Conservation (phyloP, 2,888 invertebrate species). For the Zaprionus obscuricornis region DNA sequence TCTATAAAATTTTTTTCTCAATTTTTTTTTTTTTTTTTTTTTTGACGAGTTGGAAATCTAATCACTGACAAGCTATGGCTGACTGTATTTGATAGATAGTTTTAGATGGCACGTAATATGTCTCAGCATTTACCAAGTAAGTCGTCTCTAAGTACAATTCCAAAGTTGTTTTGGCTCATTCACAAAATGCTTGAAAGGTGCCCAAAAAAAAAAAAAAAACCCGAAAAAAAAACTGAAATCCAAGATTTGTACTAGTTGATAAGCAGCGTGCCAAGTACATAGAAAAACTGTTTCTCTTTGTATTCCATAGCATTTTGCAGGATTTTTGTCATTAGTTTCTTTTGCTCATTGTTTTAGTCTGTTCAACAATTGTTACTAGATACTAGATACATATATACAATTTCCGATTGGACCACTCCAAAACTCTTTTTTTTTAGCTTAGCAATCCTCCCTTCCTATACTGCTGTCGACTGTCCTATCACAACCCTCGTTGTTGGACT, state of each 20-base stretch:
- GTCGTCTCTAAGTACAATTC: no score
- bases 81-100: conserved; percentile 76
- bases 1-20: conserved; percentile 31
- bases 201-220: no score
- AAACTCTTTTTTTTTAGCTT: conserved; percentile 8
- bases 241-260: conserved; percentile 50
- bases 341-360: conserved; percentile 37
- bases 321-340: conserved; percentile 7
- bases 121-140: conserved; percentile 2
- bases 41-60: conserved; percentile 64
- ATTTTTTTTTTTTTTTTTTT: background rate
- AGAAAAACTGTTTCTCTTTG: no score
- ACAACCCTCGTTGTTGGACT: conserved; percentile 12
- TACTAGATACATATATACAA: conserved; percentile 10
- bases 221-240: no score
- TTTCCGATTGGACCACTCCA: conserved; percentile 30
- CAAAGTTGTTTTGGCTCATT: conserved; percentile 27
- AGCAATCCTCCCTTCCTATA: conserved; percentile 18
- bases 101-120: conserved; percentile 60
- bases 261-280: conserved; percentile 51
- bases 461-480: conserved; percentile 31
- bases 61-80: conserved; percentile 70
- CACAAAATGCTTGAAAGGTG: conserved; percentile 31
- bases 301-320: no score
- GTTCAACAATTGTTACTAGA: conserved; percentile 6